phyloP scores from a whole-genome alignment of 30 jellyfish, hydroid and myxozoan genomes.

The Turritopsis rubra region DNA sequence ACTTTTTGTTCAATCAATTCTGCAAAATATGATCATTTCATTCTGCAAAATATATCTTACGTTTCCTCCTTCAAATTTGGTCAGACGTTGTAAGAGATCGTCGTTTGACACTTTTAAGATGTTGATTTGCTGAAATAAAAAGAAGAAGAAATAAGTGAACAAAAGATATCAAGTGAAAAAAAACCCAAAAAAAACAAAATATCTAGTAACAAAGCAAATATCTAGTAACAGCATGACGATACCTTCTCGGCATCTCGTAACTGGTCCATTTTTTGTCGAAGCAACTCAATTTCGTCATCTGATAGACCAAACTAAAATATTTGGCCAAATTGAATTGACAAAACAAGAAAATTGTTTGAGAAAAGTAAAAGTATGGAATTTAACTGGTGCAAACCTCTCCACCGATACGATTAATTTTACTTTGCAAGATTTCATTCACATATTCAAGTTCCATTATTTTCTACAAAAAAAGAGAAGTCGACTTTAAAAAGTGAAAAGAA shows the following conservation, averaged over 20 bases:
- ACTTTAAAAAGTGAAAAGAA: not conserved
- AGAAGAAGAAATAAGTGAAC: not conserved
- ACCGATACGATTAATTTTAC: slow-evolving; percentile 34
- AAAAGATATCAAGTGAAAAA: not conserved
- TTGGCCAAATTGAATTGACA: too few relatives aligned
- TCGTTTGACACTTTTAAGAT: slow-evolving; percentile 29
- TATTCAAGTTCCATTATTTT: slow-evolving; percentile 49
- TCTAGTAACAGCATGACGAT: not conserved
- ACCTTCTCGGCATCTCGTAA: slow-evolving; percentile 54
- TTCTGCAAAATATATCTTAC: slow-evolving; percentile 13
- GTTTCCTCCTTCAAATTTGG: slow-evolving; percentile 26
- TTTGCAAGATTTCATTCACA: slow-evolving; percentile 32
- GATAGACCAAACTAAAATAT: slow-evolving; percentile 39
- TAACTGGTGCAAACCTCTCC: too few relatives aligned
- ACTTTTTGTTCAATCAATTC: not conserved
- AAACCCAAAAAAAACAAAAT: not conserved
- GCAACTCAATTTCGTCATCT: slow-evolving; percentile 43
- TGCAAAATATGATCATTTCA: too few relatives aligned
- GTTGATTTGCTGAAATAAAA: slow-evolving; percentile 36
- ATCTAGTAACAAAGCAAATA: not conserved
- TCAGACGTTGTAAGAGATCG: slow-evolving; percentile 31
- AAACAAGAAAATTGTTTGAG: not conserved
- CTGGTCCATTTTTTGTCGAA: slow-evolving; percentile 45
- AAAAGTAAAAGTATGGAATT: not conserved
- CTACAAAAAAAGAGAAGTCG: slow-evolving; percentile 23